Evolutionary conservation across 2,888 invertebrate genomes (phyloP).

Genomic region (Pristionchus mayeri): DNA sequence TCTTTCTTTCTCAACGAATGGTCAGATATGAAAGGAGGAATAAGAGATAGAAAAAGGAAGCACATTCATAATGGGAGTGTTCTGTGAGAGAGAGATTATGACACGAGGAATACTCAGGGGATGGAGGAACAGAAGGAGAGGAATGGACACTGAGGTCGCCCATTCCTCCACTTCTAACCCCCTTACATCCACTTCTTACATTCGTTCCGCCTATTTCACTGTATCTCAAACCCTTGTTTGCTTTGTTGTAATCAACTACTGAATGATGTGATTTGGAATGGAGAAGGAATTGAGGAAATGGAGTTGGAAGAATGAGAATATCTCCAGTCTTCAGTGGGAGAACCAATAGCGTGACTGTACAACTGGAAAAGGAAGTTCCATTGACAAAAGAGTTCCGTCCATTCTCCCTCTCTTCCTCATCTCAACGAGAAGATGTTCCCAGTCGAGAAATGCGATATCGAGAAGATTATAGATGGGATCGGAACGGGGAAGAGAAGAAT

Average conservation of each 20-base stretch:
- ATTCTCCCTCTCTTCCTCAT: not conserved
- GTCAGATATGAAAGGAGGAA: not conserved
- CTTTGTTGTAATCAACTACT: no score
- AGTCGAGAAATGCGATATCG: not conserved
- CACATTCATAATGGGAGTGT: not conserved
- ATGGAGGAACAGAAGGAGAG: not conserved
- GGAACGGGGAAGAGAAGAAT: not conserved
- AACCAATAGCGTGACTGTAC: not conserved
- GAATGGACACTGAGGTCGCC: not conserved
- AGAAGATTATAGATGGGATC: not conserved
- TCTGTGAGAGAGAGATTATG: not conserved
- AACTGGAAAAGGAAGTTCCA: not conserved
- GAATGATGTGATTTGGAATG: no score
- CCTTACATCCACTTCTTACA: not conserved
- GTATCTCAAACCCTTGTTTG: no score
- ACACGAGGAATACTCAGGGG: not conserved
- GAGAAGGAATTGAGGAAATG: no score
- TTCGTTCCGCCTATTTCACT: no score
- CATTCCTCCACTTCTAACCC: not conserved
- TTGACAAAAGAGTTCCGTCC: not conserved
- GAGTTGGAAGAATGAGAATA: not conserved
- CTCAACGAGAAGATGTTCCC: not conserved
- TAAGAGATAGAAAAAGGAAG: not conserved
- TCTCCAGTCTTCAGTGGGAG: no score
- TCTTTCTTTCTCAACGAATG: not conserved